Conservation (phyloP, 2,888 invertebrate species). For the Teleogryllus oceanicus region DNA sequence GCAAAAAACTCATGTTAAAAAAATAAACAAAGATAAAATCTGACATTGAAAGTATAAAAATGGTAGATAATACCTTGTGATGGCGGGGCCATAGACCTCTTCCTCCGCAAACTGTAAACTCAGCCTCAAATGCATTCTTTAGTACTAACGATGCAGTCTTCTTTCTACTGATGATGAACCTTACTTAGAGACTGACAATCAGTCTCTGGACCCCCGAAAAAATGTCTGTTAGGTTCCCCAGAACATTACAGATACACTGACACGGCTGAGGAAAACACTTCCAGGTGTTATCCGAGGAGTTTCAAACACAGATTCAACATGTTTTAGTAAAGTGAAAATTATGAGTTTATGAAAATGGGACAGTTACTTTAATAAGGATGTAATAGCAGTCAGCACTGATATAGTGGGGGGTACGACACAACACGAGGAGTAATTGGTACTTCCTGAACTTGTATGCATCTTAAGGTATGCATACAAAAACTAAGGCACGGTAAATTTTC, state of each 20-base stretch:
- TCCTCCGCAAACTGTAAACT: conserved; percentile 39
- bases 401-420: background rate
- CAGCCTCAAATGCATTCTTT: conserved; percentile 40
- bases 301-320: conserved; percentile 12
- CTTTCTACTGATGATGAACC: conserved; percentile 36
- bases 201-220: conserved; percentile 36
- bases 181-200: conserved; percentile 35
- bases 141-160: conserved; percentile 38
- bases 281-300: conserved; percentile 18
- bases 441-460: background rate
- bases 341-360: background rate
- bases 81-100: conserved; percentile 34
- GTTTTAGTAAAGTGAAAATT: conserved; percentile 18
- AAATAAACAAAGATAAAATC: conserved; percentile 34
- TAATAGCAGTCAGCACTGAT: background rate
- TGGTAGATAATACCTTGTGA: conserved; percentile 39
- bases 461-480: too few species aligned
- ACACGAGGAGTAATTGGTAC: background rate
- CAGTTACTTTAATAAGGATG: conserved; percentile 6
- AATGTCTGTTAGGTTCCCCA: conserved; percentile 33
- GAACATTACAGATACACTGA: conserved; percentile 33
- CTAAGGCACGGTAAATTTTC: background rate
- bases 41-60: conserved; percentile 39
- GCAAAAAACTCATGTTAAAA: conserved; percentile 34
- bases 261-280: conserved; percentile 31